phyloP scores from a whole-genome alignment of 2,888 invertebrate genomes.

The Aproaerema taeniolella region DNA sequence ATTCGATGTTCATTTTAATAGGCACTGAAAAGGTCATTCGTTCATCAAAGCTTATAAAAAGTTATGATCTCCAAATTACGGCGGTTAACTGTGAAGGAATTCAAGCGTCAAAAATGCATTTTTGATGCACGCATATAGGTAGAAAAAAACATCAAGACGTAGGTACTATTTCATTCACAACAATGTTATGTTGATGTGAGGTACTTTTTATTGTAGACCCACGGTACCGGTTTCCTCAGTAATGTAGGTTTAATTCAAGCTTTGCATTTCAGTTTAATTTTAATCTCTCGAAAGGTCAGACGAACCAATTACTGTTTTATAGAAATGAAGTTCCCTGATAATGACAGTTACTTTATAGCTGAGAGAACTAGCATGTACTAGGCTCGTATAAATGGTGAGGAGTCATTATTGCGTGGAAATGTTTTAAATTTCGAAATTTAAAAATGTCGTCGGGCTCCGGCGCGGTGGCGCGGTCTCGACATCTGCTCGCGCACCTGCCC shows the following conservation, averaged over 20 bases:
- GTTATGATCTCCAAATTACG: slow-evolving; percentile 18
- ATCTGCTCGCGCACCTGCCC: slow-evolving; percentile 46
- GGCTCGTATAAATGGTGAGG: slow-evolving; percentile 10
- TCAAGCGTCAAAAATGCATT: slow-evolving; percentile 31
- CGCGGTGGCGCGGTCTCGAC: slow-evolving; percentile 12
- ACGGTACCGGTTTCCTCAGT: slow-evolving; percentile 8
- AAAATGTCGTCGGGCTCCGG: slow-evolving; percentile 20
- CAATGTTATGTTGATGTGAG: not conserved
- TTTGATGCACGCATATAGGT: slow-evolving; percentile 27
- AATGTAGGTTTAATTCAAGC: slow-evolving; percentile 15
- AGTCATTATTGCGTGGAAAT: slow-evolving; percentile 16
- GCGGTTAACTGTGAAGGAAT: slow-evolving; percentile 24
- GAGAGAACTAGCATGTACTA: slow-evolving; percentile 6
- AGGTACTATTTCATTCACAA: slow-evolving; percentile 18
- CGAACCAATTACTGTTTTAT: slow-evolving; percentile 5
- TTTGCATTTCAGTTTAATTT: slow-evolving; percentile 13
- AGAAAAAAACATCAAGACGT: slow-evolving; percentile 18
- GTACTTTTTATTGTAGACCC: no score
- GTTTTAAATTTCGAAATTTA: slow-evolving; percentile 29
- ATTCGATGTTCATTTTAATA: slow-evolving; percentile 11
- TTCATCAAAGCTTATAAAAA: slow-evolving; percentile 14
- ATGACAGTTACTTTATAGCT: slow-evolving; percentile 9
- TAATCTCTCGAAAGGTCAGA: slow-evolving; percentile 15
- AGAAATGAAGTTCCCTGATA: slow-evolving; percentile 13
- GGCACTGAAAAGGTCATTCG: slow-evolving; percentile 13